Base-by-base conservation (phyloP, 2,113 vertebrate genomes). In the Colossoma macropomum region DNA sequence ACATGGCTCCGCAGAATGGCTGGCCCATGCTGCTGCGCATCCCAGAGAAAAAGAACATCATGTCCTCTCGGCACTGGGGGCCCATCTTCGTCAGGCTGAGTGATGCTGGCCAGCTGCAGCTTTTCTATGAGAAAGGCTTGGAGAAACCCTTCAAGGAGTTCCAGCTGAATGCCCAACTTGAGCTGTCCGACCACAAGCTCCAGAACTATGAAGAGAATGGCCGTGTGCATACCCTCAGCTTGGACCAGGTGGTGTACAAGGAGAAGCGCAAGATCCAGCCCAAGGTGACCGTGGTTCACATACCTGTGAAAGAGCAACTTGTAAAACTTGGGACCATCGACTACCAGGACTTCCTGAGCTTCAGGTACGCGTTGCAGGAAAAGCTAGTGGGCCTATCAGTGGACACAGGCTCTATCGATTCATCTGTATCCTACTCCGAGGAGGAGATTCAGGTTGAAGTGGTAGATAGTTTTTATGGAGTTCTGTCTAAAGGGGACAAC, bases 31-130 rank as follows among this genome's bases (percentile, higher is more conserved):
- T 97, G 92, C 93, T 97, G n/a, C 93, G 96, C 87, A 97, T 97
- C 84, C 96, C 96, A 0, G 96, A 97, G 89, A 97, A 97, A 83
- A 97, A 97, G 88, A 97, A 96, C 87, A 97, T 97, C 77, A 97
- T 97, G 96, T 97, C 96, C 8, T 97, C 96, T n/a, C 94, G 96
- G 69, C 96, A 97, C 91, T 97, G 96, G 96, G 96, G 96, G n/a
- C 96, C 96, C 23, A 96, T 97, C 88, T 96, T 94, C 0, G 92
- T 97, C 56, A 96, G 95, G 41, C 89, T 97, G 50, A 94, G 92
- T 0, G 92, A 92, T 0, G 83, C 87, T 6, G 93, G 94, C 21
- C 87, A 83, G 84, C 90, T 97, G 82, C 95, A 95, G 84, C 93
- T 97, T 2, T 97, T 95, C 88, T 97, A 97, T 50, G 96, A 97